Base-by-base conservation (phyloP, 2,797 vertebrate species). In the Lacerta bilineata region DNA sequence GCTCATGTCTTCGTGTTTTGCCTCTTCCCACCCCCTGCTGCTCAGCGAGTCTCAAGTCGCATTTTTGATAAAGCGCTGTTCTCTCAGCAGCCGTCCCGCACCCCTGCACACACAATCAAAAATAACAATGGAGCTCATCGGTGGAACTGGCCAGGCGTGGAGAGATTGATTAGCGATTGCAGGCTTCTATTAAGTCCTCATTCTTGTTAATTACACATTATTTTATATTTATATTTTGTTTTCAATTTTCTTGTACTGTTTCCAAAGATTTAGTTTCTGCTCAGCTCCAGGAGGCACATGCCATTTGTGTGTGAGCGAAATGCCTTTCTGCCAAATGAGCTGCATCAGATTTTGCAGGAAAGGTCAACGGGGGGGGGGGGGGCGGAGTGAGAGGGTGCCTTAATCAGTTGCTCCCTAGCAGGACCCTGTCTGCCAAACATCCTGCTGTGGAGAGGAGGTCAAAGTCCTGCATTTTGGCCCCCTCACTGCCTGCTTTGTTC, bases 201-300 rank as follows among this genome's bases (percentile, higher is more conserved):
- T 93, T 95, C 78, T 92, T 50, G 82, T 88, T 95, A 96, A 96
- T 95, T 94, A 77, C 89, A 43, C 74, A 41, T 94, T 86, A 87
- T 90, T 94, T 95, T 87, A 89, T 93, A 88, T 93, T 91, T 90
- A 23, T 79, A 41, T 89, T 93, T 93, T 82, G 88, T 90, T 93
- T 93, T 86, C 86, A 10, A 0, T 92, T 93, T 95, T 55, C 86
- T 72, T 0, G 20, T 69, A 17, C 33, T 5, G 43, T 81, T 90
- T 86, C 46, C 80, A 81, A 90, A 87, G 89, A 20, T 7, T 86
- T 76, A 50, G 55, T 91, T 91, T 86, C 79, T 43, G 50, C 84
- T 85, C 15, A 0, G 33, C 88, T 87, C 75, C 0, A 0, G 71
- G 88, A 77, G 69, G 66, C 0, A 0, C 50, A 1, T 8, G 82